Evolutionary conservation across 2,113 vertebrate genomes (phyloP), one percentile per base, ranked within the genome.

Genomic region (Tupaia chinensis): DNA sequence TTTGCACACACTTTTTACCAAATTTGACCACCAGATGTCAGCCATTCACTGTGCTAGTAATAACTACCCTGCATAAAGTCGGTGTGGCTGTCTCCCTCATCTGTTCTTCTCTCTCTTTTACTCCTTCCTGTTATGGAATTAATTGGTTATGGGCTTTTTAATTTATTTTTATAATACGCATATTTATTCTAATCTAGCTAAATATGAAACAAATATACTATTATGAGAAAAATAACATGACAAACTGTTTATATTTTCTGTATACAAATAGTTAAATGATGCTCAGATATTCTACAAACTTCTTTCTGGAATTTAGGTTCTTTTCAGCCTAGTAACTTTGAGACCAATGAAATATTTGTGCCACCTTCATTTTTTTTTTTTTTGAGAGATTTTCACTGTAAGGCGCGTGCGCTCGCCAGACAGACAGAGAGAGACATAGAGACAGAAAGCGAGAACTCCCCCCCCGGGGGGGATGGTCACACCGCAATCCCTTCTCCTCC

Each of bases 11-110:
- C 70, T n/a, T 79, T 94, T 94, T 95, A 77, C 81, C 61, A 25
- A 85, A 60, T 95, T 94, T 93, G 54, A 81, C 97, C 97, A 98
- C 93, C 89, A 98, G 97, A 94, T 97, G 97, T 94, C 97, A 98
- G 97, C 16, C 89, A 56, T 78, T 94, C 92, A 93, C 95, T 63
- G 29, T 77, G 20, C 19, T 86, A 10, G 32, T 72, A 44, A 23
- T 61, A 80, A 60, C 22, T 12, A 25, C 17, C 1, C 44, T 63
- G 86, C 60, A 56, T 76, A 29, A 34, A 1, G 0, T n/a, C 44
- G 44, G 3, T 12, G 53, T 11, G 23, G 2, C 11, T 78, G 4
- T 65, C 73, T 68, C 54, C n/a, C n/a, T 70, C 44, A 3, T 80
- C 29, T 87, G 10, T 44, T 13, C 5, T 74, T 65, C 2, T 25